A percentile compares a stretch with the other conserved stretches of the same genome.
phyloP scores from a whole-genome alignment of 2,888 invertebrate genomes.

The Apamea epomidion region DNA sequence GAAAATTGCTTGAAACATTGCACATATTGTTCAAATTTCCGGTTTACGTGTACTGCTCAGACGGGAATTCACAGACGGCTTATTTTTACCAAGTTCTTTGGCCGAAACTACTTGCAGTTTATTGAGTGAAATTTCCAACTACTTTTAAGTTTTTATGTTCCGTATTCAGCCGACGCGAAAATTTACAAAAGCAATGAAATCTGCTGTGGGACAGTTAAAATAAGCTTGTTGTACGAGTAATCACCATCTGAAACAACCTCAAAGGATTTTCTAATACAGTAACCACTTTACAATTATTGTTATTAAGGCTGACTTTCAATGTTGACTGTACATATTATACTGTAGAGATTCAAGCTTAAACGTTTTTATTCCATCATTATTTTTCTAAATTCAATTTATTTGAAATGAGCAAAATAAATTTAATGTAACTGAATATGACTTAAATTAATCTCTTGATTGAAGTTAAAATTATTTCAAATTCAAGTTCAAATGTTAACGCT shows the following conservation, averaged over 20 bases:
- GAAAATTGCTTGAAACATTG: slow-evolving; percentile 30
- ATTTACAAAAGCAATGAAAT: not conserved
- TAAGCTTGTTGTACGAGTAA: no score
- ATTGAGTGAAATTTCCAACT: slow-evolving; percentile 12
- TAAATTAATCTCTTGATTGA: no score
- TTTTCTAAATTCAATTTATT: not conserved
- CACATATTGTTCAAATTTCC: slow-evolving; percentile 30
- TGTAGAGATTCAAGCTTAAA: not conserved
- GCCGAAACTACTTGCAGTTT: slow-evolving; percentile 31
- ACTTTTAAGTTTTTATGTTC: slow-evolving; percentile 11
- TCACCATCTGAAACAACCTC: not conserved
- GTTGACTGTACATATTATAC: not conserved
- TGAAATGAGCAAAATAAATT: not conserved
- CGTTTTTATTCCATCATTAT: not conserved
- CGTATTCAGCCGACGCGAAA: not conserved
- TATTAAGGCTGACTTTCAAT: not conserved
- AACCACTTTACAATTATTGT: not conserved
- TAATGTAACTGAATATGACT: no score
- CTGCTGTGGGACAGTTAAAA: no score
- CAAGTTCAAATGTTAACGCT: no score
- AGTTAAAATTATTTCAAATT: no score
- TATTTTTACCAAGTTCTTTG: slow-evolving; percentile 59
- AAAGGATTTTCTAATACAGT: not conserved
- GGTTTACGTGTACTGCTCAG: slow-evolving; percentile 22
- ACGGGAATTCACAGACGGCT: slow-evolving; percentile 57